phyloP scores from a whole-genome alignment of 2,888 invertebrate species.

The Cartodere bifasciata region DNA sequence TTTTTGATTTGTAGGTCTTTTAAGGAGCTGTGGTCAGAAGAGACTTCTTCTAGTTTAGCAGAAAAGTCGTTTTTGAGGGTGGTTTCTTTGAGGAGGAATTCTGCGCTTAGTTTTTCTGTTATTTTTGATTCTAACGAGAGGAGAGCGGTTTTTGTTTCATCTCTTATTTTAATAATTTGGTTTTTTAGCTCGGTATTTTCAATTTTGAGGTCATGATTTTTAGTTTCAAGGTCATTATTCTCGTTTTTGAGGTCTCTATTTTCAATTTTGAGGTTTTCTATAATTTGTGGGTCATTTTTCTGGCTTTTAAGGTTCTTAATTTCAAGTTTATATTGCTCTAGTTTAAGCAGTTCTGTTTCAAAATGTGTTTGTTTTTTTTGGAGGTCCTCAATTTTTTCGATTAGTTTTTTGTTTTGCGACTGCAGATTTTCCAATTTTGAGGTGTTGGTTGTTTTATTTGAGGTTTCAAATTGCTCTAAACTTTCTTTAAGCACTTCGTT shows the following conservation, averaged over 20 bases:
- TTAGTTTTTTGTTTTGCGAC: constrained; percentile 30
- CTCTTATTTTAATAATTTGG: constrained; percentile 31
- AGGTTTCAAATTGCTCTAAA: constrained; percentile 21
- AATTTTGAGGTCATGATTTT: constrained; percentile 15
- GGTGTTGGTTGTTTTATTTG: constrained; percentile 13
- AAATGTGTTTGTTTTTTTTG: constrained; percentile 25
- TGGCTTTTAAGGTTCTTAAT: constrained; percentile 17
- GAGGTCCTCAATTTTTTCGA: constrained; percentile 29
- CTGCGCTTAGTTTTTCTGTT: constrained; percentile 20
- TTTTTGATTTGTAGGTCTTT: constrained; percentile 38
- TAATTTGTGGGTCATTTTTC: no score
- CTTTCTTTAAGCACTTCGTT: constrained; percentile 23
- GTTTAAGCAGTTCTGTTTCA: constrained; percentile 28
- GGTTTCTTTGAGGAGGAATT: constrained; percentile 21
- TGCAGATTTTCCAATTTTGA: constrained; percentile 29
- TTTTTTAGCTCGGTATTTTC: constrained; percentile 9
- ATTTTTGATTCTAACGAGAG: constrained; percentile 27
- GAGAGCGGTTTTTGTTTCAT: constrained; percentile 30
- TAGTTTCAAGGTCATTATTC: constrained; percentile 25
- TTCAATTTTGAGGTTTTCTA: no score
- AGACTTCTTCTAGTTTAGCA: constrained; percentile 21
- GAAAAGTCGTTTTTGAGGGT: constrained; percentile 22
- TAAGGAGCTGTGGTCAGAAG: constrained; percentile 17
- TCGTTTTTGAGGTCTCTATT: constrained; percentile 28
- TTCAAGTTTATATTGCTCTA: constrained; percentile 27